phyloP scores from a whole-genome alignment of 1,140 invertebrate genomes.

The Rhopalosiphum maidis region DNA sequence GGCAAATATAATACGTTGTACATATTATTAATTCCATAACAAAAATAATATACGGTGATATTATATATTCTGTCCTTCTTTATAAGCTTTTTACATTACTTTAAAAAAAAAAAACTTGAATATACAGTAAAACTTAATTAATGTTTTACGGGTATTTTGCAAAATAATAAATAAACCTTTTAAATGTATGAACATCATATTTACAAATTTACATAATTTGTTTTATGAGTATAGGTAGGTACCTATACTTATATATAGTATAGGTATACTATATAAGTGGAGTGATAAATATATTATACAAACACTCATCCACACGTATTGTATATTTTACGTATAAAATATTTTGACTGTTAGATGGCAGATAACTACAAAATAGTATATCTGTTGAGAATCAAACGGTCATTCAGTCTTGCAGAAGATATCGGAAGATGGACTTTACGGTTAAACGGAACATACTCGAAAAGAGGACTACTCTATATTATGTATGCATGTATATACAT shows the following conservation, averaged over 20 bases:
- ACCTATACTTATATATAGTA: too few species aligned
- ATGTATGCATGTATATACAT: too few species aligned
- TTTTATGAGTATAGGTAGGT: neutral
- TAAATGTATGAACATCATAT: neutral
- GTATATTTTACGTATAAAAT: neutral
- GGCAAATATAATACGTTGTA: neutral
- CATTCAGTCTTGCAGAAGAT: neutral
- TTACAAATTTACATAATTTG: conserved; percentile 12
- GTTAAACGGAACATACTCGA: neutral
- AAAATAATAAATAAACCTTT: conserved; percentile 39
- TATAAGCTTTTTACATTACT: conserved; percentile 16
- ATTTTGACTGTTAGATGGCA: neutral
- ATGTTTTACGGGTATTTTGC: neutral
- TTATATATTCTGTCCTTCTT: neutral
- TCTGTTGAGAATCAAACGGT: neutral
- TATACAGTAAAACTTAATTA: conserved; percentile 11
- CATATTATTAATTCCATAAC: neutral
- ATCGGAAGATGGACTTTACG: neutral
- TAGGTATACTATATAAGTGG: neutral
- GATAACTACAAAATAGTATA: neutral
- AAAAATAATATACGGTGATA: neutral
- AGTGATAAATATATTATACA: neutral
- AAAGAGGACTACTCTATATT: too few species aligned
- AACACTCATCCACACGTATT: neutral
- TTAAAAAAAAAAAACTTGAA: neutral